phyloP scores from a whole-genome alignment of 2,797 vertebrate genomes.

The Austrolebias charrua region DNA sequence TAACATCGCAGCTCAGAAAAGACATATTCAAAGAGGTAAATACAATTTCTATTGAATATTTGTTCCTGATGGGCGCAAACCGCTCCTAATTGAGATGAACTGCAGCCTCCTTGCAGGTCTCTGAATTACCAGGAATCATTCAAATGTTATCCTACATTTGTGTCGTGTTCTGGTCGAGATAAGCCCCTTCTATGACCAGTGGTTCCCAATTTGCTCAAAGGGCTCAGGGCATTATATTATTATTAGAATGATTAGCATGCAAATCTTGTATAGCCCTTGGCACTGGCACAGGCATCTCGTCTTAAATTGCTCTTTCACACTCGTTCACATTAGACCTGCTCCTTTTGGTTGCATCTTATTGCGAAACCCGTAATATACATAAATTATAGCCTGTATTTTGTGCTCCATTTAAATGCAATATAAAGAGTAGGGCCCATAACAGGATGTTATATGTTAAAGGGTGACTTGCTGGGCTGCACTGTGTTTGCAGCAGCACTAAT shows the following conservation, averaged over 20 bases:
- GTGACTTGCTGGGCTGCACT: slow-evolving; percentile 3
- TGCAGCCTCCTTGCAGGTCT: slow-evolving; percentile 58
- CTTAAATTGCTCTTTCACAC: slow-evolving; percentile 85
- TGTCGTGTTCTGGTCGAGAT: slow-evolving; percentile 75
- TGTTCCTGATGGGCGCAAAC: slow-evolving; percentile 26
- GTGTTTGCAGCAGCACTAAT: not conserved
- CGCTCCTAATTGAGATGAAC: slow-evolving; percentile 68
- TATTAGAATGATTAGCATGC: slow-evolving; percentile 87
- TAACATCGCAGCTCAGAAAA: not conserved
- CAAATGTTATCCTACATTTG: slow-evolving; percentile 76
- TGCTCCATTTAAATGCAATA: slow-evolving; percentile 54
- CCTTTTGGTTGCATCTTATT: slow-evolving; percentile 81
- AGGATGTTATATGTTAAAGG: slow-evolving; percentile 19
- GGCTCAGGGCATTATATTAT: slow-evolving; percentile 82
- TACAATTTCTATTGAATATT: not conserved
- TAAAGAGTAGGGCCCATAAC: slow-evolving; percentile 49
- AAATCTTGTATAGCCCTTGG: slow-evolving; percentile 82
- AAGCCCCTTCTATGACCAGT: slow-evolving; percentile 78
- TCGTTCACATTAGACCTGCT: slow-evolving; percentile 77
- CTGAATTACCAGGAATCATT: slow-evolving; percentile 73
- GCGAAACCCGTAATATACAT: slow-evolving; percentile 76
- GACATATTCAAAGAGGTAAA: not conserved
- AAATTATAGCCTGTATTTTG: slow-evolving; percentile 71
- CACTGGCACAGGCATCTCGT: slow-evolving; percentile 76
- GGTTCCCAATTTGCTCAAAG: slow-evolving; percentile 79